phyloP scores from a whole-genome alignment of 2,888 invertebrate species.

The Abrostola tripartita region DNA sequence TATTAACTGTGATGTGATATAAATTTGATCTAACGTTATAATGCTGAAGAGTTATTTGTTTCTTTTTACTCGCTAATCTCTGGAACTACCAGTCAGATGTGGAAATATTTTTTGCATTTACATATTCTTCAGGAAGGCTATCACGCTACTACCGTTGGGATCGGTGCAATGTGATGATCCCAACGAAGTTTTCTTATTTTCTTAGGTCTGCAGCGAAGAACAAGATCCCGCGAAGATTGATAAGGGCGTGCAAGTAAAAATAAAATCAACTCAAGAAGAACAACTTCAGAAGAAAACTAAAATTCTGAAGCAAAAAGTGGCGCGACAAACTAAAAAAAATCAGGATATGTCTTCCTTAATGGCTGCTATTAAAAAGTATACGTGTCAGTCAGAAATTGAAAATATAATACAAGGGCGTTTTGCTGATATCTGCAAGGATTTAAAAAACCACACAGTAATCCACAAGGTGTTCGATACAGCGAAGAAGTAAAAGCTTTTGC shows the following conservation, averaged over 20 bases:
- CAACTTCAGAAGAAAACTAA: conserved; percentile 1
- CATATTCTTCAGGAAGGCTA: background rate
- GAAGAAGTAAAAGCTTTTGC: conserved; percentile 3
- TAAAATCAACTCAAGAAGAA: background rate
- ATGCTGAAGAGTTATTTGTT: too few relatives aligned
- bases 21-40: too few relatives aligned
- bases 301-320: conserved; percentile 6
- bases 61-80: too few relatives aligned
- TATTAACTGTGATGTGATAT: background rate
- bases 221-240: background rate
- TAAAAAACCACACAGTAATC: background rate
- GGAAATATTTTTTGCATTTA: too few relatives aligned
- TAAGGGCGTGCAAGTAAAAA: background rate
- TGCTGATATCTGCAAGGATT: background rate
- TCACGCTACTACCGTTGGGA: too few relatives aligned
- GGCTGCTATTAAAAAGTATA: conserved; percentile 4
- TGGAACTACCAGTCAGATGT: too few relatives aligned
- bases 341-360: conserved; percentile 6
- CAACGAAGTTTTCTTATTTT: conserved; percentile 1
- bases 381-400: conserved; percentile 19
- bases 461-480: background rate
- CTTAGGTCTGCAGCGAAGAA: conserved; percentile 2
- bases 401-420: conserved; percentile 15
- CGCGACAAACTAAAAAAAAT: conserved; percentile 10
- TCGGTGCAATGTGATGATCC: too few relatives aligned